A percentile compares a stretch with the other conserved stretches of the same genome.
phyloP scores from a whole-genome alignment of 2,113 vertebrate species.

The Garra rufa region DNA sequence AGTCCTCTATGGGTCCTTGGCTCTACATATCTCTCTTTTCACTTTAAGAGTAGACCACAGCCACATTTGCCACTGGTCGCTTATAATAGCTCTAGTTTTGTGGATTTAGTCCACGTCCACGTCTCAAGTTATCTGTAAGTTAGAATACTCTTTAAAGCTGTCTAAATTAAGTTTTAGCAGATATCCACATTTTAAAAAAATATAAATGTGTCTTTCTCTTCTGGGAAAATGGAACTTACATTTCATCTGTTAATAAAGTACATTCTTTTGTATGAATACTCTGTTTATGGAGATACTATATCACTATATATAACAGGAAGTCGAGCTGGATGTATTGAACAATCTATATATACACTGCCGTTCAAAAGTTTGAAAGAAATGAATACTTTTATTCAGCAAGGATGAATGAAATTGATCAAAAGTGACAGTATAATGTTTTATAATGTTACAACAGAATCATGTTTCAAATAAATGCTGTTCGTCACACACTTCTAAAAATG shows the following conservation, averaged over 20 bases:
- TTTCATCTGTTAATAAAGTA: neutral
- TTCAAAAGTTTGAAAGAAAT: neutral
- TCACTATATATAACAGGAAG: neutral
- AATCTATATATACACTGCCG: neutral
- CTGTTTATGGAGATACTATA: neutral
- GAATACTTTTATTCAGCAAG: neutral
- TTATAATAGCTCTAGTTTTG: neutral
- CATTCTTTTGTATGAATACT: neutral
- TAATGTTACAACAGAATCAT: neutral
- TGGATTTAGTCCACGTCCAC: neutral
- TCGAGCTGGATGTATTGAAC: neutral
- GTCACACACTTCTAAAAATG: neutral
- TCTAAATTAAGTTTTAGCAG: neutral
- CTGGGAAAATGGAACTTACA: neutral
- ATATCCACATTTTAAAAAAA: neutral
- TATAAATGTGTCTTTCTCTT: neutral
- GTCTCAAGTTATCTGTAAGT: neutral
- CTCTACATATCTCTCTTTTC: constrained; percentile 6
- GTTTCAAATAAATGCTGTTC: neutral
- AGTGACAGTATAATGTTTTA: neutral
- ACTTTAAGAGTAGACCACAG: neutral
- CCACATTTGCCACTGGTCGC: neutral
- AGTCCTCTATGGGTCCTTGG: constrained; percentile 43
- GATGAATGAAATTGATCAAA: neutral
- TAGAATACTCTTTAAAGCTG: neutral